phyloP scores from a whole-genome alignment of 2,888 invertebrate genomes.

The Panzeria rudis region DNA sequence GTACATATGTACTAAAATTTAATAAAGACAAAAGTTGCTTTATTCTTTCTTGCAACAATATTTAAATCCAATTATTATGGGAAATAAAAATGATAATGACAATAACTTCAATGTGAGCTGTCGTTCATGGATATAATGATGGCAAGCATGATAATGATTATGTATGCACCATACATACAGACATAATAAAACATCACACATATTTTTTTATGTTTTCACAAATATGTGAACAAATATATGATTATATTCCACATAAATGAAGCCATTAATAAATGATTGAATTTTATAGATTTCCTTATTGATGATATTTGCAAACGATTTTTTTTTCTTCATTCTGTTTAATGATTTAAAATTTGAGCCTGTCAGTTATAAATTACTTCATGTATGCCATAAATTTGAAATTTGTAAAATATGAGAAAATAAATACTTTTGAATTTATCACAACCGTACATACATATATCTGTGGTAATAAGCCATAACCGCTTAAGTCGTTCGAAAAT shows the following conservation, averaged over 20 bases:
- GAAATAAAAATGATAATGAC: neutral
- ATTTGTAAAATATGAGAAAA: neutral
- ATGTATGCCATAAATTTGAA: conserved; percentile 19
- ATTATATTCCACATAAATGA: conserved; percentile 3
- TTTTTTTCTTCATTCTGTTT: neutral
- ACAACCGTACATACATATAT: no score
- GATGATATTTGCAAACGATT: conserved; percentile 27
- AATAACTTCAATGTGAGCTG: neutral
- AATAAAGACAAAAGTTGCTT: no score
- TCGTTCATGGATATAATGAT: neutral
- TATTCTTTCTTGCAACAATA: neutral
- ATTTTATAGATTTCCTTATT: conserved; percentile 45
- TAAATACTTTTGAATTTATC: neutral
- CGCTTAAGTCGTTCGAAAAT: no score
- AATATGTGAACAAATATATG: neutral
- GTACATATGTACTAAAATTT: neutral
- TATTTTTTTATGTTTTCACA: neutral
- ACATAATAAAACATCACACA: conserved; percentile 22
- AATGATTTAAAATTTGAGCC: conserved; percentile 46
- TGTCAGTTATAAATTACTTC: conserved; percentile 13
- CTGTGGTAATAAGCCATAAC: no score
- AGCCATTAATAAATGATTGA: conserved; percentile 51
- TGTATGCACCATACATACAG: neutral
- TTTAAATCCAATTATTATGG: conserved; percentile 34
- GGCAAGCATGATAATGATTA: neutral